Evolutionary conservation across 2,888 invertebrate genomes (phyloP), one percentile per base, ranked within the genome.

Genomic region (Ernsta delagoae): DNA sequence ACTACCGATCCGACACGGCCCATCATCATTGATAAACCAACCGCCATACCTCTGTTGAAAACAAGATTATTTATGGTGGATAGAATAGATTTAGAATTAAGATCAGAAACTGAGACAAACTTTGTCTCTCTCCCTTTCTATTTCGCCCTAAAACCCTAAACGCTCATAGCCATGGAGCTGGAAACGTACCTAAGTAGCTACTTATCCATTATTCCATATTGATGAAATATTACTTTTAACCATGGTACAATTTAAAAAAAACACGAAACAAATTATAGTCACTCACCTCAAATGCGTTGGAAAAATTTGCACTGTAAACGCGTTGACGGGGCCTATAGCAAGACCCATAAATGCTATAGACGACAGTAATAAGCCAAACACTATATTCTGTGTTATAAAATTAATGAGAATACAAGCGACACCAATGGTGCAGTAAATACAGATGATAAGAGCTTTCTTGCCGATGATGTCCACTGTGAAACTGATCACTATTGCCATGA

Each of bases 1-100:
- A 93, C 75, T 59, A 95, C 94, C 0, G 96, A 96, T 0, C 96
- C 96, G 0, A 91, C 70, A 56, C 96, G 90, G 11, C 96, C 96
- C 0, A 95, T 79, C 86, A 95, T 95, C 83, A 95, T 94, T 3
- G 94, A 88, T 59, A 95, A 84, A 73, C 95, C 94, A 7, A 96
- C 90, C 0, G 96, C 95, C 85, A 96, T 94, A 0, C 95, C 96
- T 72, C 95, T 95, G 81, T 73, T 54, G 8, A 54, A 4, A 53
- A 53, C 7, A 70, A 43, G 45, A 1, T 39, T 5, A 24, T 24
- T 24, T 24, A 24, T 24, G 24, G 3, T 24, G 24, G 24, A 24
- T 24, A 24, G 24, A 24, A 24, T 24, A 24, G 24, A 24, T 24
- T 1, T 24, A 1, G 24, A 36, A 36, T 5, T 36, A n/a, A 24